phyloP scores from a whole-genome alignment of 2,888 invertebrate species.

The Bruchidius siliquastri region DNA sequence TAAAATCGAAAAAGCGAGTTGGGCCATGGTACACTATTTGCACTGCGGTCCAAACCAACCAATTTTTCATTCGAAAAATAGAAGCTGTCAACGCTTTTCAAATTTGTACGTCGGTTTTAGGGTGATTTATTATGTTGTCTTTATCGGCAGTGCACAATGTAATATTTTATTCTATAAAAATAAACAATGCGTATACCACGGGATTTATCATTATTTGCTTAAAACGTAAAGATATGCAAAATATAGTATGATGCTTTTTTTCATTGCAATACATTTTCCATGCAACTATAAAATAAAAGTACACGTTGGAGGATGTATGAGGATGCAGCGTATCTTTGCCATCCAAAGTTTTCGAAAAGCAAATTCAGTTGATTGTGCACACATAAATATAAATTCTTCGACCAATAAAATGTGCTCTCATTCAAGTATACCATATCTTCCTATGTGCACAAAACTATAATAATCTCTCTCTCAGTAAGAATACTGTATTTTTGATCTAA shows the following conservation, averaged over 20 bases:
- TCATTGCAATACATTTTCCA: not conserved
- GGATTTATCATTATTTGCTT: not conserved
- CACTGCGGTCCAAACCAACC: slow-evolving; percentile 4
- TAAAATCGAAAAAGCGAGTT: not conserved
- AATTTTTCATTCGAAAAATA: slow-evolving; percentile 19
- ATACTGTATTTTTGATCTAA: no score
- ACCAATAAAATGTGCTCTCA: no score
- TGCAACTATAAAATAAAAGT: not conserved
- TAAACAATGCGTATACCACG: not conserved
- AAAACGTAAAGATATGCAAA: not conserved
- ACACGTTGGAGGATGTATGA: no score
- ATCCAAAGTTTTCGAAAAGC: no score
- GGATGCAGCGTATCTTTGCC: no score
- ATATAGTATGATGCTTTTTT: not conserved
- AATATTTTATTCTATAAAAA: not conserved
- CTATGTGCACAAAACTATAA: no score
- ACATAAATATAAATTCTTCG: no score
- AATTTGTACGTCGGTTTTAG: slow-evolving; percentile 20
- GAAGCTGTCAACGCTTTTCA: slow-evolving; percentile 25
- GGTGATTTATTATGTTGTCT: slow-evolving; percentile 13
- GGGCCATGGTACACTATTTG: not conserved
- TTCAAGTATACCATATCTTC: no score
- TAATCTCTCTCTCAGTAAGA: no score
- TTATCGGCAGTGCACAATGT: slow-evolving; percentile 6
- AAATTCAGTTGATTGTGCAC: no score